Conservation (phyloP, 2,113 vertebrate genomes). For the Camarhynchus parvulus region DNA sequence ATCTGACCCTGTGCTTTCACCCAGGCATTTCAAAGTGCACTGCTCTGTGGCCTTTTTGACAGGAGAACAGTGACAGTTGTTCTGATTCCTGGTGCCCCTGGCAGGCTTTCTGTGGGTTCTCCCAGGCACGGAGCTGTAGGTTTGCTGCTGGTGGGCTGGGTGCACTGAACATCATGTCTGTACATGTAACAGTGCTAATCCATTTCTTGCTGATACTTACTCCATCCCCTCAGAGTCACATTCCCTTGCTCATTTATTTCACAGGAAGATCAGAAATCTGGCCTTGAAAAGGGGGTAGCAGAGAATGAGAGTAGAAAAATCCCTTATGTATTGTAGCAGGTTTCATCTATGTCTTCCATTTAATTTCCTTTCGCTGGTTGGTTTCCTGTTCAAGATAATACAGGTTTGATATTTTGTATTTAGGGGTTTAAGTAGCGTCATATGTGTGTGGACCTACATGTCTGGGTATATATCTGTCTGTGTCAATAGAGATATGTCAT, state of each 20-base stretch:
- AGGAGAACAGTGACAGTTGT: background rate
- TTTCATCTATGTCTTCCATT: background rate
- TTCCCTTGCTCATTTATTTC: background rate
- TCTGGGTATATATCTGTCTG: background rate
- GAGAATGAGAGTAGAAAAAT: background rate
- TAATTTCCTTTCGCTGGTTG: background rate
- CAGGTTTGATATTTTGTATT: background rate
- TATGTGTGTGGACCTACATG: background rate
- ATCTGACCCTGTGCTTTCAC: background rate
- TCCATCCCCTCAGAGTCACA: background rate
- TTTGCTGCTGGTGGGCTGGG: background rate
- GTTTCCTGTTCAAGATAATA: background rate
- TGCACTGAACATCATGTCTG: background rate
- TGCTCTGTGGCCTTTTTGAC: background rate
- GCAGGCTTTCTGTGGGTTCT: background rate
- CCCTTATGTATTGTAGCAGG: rapidly evolving
- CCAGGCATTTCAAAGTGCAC: background rate
- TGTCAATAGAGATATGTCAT: background rate
- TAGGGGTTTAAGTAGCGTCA: background rate
- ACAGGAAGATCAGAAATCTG: background rate
- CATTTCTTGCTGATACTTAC: background rate
- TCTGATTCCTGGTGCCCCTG: background rate
- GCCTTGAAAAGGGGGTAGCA: background rate
- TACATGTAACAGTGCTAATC: background rate
- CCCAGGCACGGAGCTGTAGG: background rate